Percentiles rank a stretch among this genome's conserved stretches.
Evolutionary conservation across 2,888 invertebrate genomes (phyloP).

Genomic region (Auanema freiburgensis): DNA sequence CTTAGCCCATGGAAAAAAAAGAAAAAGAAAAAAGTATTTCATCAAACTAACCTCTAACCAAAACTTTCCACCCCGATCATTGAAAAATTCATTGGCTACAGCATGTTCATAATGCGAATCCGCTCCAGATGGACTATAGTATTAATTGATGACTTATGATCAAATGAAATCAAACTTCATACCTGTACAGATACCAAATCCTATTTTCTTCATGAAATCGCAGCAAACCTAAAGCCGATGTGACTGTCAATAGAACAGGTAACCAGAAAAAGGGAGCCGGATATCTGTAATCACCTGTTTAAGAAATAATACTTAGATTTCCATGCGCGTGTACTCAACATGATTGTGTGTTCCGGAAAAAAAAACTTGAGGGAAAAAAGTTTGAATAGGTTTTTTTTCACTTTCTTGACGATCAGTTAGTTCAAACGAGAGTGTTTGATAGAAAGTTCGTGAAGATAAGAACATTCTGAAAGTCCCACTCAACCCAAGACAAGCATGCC

Average conservation of each 20-base stretch:
- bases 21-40: neutral
- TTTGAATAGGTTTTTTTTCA: conserved; percentile 1
- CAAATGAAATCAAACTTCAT: neutral
- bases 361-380: neutral
- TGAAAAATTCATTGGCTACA: conserved; percentile 53
- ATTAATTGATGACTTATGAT: conserved; percentile 10
- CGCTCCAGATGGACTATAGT: conserved; percentile 44
- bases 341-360: too few species aligned
- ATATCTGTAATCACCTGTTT: conserved; percentile 32
- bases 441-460: too few species aligned
- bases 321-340: neutral
- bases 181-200: conserved; percentile 51
- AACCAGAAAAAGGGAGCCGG: conserved; percentile 50
- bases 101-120: conserved; percentile 52
- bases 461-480: too few species aligned
- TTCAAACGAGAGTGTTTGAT: too few species aligned
- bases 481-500: too few species aligned
- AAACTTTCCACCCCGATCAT: conserved; percentile 54
- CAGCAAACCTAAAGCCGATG: conserved; percentile 41
- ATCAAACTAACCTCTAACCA: conserved; percentile 48
- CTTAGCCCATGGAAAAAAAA: neutral
- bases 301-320: neutral
- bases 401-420: neutral
- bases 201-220: conserved; percentile 53
- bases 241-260: conserved; percentile 38